Conservation (phyloP, 2,797 vertebrate species). For the Argentina silus region DNA sequence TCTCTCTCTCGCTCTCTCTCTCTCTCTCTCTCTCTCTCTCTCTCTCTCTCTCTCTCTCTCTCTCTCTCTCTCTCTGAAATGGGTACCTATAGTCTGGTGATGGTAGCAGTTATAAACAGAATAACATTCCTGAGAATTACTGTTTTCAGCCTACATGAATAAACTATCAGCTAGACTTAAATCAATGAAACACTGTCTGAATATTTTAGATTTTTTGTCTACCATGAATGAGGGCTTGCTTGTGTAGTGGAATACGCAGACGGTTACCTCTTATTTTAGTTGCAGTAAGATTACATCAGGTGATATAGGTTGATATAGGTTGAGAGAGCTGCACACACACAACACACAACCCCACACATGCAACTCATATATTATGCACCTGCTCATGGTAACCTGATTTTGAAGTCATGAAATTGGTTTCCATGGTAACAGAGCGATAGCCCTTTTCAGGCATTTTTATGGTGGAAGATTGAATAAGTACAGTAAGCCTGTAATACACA, state of each 20-base stretch:
- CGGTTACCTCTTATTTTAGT: not conserved
- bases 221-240: not conserved
- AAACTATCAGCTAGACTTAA: constrained; percentile 12
- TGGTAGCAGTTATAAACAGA: not conserved
- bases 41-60: constrained; percentile 4
- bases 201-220: not conserved
- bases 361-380: constrained; percentile 62
- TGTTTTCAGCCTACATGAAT: not conserved
- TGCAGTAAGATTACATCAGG: not conserved
- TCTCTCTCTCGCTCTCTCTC: no score
- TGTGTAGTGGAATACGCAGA: not conserved
- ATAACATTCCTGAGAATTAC: not conserved
- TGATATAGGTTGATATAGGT: not conserved
- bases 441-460: constrained; percentile 66
- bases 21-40: constrained; percentile 11
- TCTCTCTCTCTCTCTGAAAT: not conserved
- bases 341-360: constrained; percentile 34
- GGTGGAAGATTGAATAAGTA: constrained; percentile 60
- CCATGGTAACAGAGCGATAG: constrained; percentile 77
- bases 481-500: not conserved
- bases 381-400: constrained; percentile 77
- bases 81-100: no score
- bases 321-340: not conserved
- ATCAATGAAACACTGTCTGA: constrained; percentile 10
- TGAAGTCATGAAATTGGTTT: constrained; percentile 74